Evolutionary conservation across 2,888 invertebrate species (phyloP), one percentile per base, ranked within the genome.

Genomic region (Diplazon laetatorius): DNA sequence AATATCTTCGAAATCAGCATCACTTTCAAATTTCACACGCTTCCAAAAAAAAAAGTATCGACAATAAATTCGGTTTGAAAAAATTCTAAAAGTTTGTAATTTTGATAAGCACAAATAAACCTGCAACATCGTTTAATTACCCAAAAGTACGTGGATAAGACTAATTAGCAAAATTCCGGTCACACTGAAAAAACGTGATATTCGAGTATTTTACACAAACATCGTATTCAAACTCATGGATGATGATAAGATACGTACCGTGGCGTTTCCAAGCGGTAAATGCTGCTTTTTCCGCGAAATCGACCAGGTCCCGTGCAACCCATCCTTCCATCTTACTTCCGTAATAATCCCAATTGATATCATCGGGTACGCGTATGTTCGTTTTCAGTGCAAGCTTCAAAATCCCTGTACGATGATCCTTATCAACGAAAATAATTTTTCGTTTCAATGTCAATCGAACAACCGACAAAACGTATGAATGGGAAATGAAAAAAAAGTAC

Each of bases 311-410:
- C 83, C 95, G 93, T 12, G 94, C 92, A 65, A 93, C 94, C 91
- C 93, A 94, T 20, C 96, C 96, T 84, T 95, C 95, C 0, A 95
- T 95, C 87, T 95, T 94, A 81, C 93, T 92, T 5, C 94, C 93
- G 82, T 95, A 92, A 83, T 93, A 92, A 50, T 93, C 92, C 89
- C 94, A 92, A 91, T 94, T 93, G 82, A 95, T 92, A 46, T 88
- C 84, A 44, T 92, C 91, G 0, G 91, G 90, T 25, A 93, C 87
- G 5, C 91, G 85, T 82, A 91, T 92, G 87, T 92, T 93, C 81
- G 92, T 92, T 84, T 92, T 92, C 46, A 95, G 92, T 2, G 94
- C 92, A 84, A 94, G 93, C 83, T 93, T 92, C 76, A 96, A 91
- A 42, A 96, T 91, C 37, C 93, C 91, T 81, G 92, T 91, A 85